Evolutionary conservation across 2,113 vertebrate species (phyloP).

Genomic region (Spheniscus mendiculus): DNA sequence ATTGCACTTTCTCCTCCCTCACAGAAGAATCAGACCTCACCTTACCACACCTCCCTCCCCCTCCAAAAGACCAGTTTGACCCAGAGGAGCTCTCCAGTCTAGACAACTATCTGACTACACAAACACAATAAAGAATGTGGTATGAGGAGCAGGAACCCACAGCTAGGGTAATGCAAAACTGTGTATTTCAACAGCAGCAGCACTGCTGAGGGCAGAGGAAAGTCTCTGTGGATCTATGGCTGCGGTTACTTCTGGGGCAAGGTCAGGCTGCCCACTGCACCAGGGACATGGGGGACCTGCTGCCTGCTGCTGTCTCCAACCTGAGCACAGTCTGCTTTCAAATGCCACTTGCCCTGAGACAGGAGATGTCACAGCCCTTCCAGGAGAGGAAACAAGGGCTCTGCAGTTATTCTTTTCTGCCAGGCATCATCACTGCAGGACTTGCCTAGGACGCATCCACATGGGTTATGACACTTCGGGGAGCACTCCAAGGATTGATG

Average conservation of each 20-base stretch:
- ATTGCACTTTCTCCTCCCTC: not conserved
- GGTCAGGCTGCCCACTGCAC: not conserved
- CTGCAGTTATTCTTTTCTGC: not conserved
- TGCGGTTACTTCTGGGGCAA: not conserved
- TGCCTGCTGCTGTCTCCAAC: not conserved
- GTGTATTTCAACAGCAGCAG: not conserved
- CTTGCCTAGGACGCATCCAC: not conserved
- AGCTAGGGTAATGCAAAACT: not conserved
- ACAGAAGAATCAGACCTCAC: not conserved
- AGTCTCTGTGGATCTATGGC: not conserved
- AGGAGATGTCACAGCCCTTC: not conserved
- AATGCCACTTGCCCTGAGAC: not conserved
- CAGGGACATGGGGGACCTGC: not conserved
- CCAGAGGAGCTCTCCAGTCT: not conserved
- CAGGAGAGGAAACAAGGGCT: not conserved
- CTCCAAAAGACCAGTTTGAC: not conserved
- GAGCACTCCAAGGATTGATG: not conserved
- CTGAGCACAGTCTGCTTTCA: not conserved
- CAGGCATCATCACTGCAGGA: not conserved
- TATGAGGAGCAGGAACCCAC: not conserved
- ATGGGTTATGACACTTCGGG: not conserved
- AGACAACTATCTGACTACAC: not conserved
- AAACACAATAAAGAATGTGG: conserved; percentile 22
- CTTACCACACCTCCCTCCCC: not conserved
- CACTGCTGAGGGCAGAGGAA: not conserved